Evolutionary conservation across 1,140 invertebrate species (phyloP), one percentile per base, ranked within the genome.

Genomic region (Procambarus virginalis): DNA sequence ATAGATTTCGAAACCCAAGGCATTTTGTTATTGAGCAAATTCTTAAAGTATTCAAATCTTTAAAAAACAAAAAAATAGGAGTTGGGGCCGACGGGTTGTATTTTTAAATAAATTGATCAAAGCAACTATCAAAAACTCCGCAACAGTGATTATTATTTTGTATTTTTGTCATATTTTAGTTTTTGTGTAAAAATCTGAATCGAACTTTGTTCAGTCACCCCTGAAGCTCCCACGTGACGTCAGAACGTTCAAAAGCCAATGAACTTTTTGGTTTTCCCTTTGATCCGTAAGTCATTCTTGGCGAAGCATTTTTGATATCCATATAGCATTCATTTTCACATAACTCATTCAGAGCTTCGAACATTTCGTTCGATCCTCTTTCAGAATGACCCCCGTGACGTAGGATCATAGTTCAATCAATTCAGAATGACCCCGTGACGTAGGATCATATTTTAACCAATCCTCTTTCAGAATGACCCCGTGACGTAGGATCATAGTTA

Each of bases 1-100:
- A 73, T 34, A 34, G 68, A 73, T 34, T 6, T 34, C 49, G 48
- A 60, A 55, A 77, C 75, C 46, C 84, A 77, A 84, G 84, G 70
- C 73, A 8, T 22, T 22, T 55, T 55, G 4, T 55, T 6, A 51
- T 85, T 85, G 84, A 85, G 84, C 84, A 85, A 85, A 85, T 20
- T 77, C 22, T 85, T 60, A 77, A 75, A 85, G 70, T 49, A 85
- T 73, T 14, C 14, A 80, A 55, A 34, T 80, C 78, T 80, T 46
- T 46, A 22, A 58, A 34, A 34, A 34, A 34, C n/a, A n/a, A 34
- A 34, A 34, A 34, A 34, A 34, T 22, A 51, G 55, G 8, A 55
- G 10, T 10, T 10, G n/a, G 1, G n/a, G n/a, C 49, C 55, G 10
- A 34, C 78, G 8, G 49, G 22, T 22, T 17, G 0, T 12, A 55